These are phyloP conservation scores for Heterocephalus glaber DNA, from an alignment of 2,113 vertebrate genomes.

Conservation along the genomic window DNA sequence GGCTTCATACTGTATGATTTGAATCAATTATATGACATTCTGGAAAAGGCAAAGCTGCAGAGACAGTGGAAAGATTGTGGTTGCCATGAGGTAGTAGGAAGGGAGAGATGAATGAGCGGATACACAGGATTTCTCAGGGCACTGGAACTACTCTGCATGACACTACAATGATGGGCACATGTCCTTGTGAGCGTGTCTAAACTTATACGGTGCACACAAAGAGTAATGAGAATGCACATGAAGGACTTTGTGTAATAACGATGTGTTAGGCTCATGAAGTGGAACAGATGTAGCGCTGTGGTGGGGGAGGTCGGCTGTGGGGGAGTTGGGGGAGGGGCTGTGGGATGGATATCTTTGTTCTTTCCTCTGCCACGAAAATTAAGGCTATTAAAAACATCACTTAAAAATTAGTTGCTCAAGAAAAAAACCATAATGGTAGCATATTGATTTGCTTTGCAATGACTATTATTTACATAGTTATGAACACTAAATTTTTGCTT, in stretches of 20 bases:
- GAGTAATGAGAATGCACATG: not conserved
- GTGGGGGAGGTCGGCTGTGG: no score
- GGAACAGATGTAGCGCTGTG: not conserved
- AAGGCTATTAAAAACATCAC: not conserved
- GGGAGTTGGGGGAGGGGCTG: not conserved
- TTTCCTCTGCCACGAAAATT: not conserved
- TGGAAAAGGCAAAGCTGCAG: not conserved
- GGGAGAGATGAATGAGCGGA: not conserved
- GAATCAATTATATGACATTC: not conserved
- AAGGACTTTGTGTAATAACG: not conserved
- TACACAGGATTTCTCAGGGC: not conserved
- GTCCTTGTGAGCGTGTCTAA: no score
- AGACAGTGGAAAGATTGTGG: not conserved
- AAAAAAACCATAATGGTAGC: not conserved
- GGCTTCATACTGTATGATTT: not conserved
- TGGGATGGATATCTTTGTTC: not conserved
- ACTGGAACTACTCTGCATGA: not conserved
- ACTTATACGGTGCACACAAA: not conserved
- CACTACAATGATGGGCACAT: no score
- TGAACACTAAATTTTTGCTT: not conserved
- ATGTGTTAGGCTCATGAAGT: not conserved
- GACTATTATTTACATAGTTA: not conserved
- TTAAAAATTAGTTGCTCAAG: not conserved
- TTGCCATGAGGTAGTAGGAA: no score
- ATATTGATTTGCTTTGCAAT: not conserved